Conservation (phyloP, 2,113 vertebrate species). For the Procavia capensis region DNA sequence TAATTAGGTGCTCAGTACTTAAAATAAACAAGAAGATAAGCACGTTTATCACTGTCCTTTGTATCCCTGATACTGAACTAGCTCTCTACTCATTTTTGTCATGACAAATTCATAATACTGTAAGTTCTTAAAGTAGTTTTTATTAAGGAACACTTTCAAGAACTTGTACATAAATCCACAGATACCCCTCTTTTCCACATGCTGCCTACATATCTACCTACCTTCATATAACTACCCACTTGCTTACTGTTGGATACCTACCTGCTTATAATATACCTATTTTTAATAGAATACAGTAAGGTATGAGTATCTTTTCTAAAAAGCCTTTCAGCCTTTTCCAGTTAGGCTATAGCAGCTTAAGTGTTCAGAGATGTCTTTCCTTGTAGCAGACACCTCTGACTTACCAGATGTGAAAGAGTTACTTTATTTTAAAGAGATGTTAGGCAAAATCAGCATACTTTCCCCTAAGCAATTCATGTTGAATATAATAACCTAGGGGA, state of each 20-base stretch:
- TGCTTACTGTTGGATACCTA: too few species aligned
- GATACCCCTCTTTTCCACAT: neutral
- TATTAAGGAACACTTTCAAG: neutral
- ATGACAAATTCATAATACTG: neutral
- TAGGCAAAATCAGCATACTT: neutral
- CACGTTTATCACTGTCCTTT: neutral
- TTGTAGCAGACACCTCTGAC: neutral
- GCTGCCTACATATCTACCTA: neutral
- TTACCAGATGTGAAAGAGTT: neutral
- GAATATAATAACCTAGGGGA: neutral
- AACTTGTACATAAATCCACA: neutral
- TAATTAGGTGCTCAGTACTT: neutral
- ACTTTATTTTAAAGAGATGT: neutral
- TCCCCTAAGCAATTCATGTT: neutral
- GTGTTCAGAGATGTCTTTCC: neutral
- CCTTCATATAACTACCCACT: too few species aligned
- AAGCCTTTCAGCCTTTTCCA: neutral
- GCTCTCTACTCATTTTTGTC: neutral
- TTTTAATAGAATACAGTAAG: neutral
- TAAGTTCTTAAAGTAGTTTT: constrained; percentile 7
- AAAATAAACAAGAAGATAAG: neutral
- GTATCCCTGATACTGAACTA: neutral
- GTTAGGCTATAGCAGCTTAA: neutral
- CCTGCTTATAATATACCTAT: too few species aligned
- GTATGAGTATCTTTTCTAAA: neutral